phyloP scores from a whole-genome alignment of 2,888 invertebrate genomes.

The Leptinotarsa juncta region DNA sequence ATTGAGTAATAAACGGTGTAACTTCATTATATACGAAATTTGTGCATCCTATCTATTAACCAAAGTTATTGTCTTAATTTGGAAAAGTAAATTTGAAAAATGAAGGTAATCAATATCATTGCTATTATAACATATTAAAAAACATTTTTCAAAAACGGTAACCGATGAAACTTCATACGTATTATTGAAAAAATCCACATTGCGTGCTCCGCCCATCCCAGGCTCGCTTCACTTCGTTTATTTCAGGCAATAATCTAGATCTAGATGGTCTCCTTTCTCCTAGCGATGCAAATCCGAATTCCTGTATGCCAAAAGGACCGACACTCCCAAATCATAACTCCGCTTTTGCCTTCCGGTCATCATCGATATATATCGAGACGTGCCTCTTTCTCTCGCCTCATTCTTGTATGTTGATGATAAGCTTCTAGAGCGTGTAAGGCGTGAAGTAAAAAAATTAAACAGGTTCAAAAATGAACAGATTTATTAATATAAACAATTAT shows the following conservation, averaged over 20 bases:
- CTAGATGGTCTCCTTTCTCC: conserved; percentile 11
- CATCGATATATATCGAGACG: conserved; percentile 1
- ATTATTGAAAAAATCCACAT: not conserved
- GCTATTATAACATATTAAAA: too few relatives aligned
- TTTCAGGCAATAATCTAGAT: not conserved
- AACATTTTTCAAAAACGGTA: not conserved
- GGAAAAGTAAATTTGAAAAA: too few relatives aligned
- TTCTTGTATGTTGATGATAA: not conserved
- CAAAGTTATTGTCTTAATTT: too few relatives aligned
- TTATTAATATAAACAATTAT: too few relatives aligned
- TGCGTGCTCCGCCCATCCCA: not conserved
- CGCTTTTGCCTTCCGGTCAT: not conserved
- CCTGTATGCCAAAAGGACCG: not conserved
- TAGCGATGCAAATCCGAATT: not conserved
- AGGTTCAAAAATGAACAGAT: too few relatives aligned
- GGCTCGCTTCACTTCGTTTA: not conserved
- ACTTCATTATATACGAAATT: too few relatives aligned
- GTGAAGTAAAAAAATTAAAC: not conserved
- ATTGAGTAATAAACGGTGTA: too few relatives aligned
- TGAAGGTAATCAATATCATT: too few relatives aligned
- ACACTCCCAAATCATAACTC: conserved; percentile 8
- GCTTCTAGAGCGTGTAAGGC: not conserved
- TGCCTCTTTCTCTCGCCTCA: not conserved
- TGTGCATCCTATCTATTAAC: too few relatives aligned
- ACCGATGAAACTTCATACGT: not conserved